A percentile compares a stretch with the other conserved stretches of the same genome.
Conservation (phyloP, 2,888 invertebrate species). For the Anarsia innoxiella region DNA sequence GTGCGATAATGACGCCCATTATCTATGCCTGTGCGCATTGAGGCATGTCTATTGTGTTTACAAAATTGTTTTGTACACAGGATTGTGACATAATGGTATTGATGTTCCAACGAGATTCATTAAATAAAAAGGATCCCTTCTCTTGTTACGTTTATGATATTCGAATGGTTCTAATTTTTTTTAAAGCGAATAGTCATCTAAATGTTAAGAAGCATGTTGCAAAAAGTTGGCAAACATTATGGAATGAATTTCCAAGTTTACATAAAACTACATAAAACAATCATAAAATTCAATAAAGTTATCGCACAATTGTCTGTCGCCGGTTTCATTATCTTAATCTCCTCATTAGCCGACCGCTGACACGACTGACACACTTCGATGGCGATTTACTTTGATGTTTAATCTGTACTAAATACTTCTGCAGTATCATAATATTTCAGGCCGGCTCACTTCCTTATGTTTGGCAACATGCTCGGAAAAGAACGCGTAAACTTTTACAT, state of each 20-base stretch:
- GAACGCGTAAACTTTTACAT: constrained; percentile 25
- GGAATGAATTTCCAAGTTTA: too few species aligned
- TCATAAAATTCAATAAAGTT: too few species aligned
- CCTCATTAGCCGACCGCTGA: neutral
- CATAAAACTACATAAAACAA: too few species aligned
- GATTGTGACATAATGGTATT: too few species aligned
- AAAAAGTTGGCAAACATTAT: too few species aligned
- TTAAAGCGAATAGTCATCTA: too few species aligned
- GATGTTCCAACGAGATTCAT: too few species aligned
- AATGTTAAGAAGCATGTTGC: too few species aligned
- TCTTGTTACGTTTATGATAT: too few species aligned
- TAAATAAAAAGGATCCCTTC: too few species aligned
- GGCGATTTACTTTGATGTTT: neutral
- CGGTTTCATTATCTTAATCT: neutral
- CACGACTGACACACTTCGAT: neutral
- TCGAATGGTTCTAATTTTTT: too few species aligned
- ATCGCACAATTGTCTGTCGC: too few species aligned
- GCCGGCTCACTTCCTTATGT: constrained; percentile 16
- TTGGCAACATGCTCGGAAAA: constrained; percentile 29
- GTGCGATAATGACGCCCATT: constrained; percentile 13
- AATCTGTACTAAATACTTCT: neutral
- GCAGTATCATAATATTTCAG: neutral
- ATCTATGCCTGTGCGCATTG: constrained; percentile 4
- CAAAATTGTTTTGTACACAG: neutral
- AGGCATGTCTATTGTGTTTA: neutral